A percentile compares a stretch with the other conserved stretches of the same genome.
Evolutionary conservation across 2,797 vertebrate genomes (phyloP).

Genomic region (Acrocephalus scirpaceus): DNA sequence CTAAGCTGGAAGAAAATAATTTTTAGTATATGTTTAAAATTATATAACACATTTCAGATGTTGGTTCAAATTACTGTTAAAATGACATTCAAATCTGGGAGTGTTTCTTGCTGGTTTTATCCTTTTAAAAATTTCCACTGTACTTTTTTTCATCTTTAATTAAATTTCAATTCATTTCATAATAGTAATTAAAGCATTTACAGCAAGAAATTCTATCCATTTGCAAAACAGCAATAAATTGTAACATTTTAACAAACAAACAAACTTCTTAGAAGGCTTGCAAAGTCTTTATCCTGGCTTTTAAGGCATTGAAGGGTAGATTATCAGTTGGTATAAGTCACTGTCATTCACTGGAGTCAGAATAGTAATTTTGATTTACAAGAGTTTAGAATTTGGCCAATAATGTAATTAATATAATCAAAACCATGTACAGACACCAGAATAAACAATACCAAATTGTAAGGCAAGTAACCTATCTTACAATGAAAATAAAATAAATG

Average conservation of each 20-base stretch:
- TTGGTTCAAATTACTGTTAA: slow-evolving; percentile 73
- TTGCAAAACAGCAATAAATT: slow-evolving; percentile 41
- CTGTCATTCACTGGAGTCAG: slow-evolving; percentile 40
- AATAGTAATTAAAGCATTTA: slow-evolving; percentile 69
- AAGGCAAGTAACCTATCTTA: slow-evolving; percentile 75
- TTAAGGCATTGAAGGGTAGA: not conserved
- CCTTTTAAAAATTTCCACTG: slow-evolving; percentile 72
- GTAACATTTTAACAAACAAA: slow-evolving; percentile 37
- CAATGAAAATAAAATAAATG: slow-evolving; percentile 75
- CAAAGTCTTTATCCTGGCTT: not conserved
- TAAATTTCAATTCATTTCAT: slow-evolving; percentile 70
- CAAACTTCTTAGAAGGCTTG: slow-evolving; percentile 9
- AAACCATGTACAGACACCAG: slow-evolving; percentile 70
- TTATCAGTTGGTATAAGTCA: slow-evolving; percentile 38
- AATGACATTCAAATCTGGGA: slow-evolving; percentile 74
- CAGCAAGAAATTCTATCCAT: slow-evolving; percentile 51
- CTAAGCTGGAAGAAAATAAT: slow-evolving; percentile 66
- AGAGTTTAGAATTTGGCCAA: slow-evolving; percentile 60
- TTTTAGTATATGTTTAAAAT: slow-evolving; percentile 76
- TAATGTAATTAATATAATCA: slow-evolving; percentile 78
- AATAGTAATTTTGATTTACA: slow-evolving; percentile 54
- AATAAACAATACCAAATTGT: slow-evolving; percentile 70
- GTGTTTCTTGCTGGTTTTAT: slow-evolving; percentile 65
- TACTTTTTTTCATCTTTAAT: slow-evolving; percentile 76
- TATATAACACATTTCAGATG: slow-evolving; percentile 76